phyloP scores from a whole-genome alignment of 2,797 vertebrate species.

The Lutjanus campechanus region DNA sequence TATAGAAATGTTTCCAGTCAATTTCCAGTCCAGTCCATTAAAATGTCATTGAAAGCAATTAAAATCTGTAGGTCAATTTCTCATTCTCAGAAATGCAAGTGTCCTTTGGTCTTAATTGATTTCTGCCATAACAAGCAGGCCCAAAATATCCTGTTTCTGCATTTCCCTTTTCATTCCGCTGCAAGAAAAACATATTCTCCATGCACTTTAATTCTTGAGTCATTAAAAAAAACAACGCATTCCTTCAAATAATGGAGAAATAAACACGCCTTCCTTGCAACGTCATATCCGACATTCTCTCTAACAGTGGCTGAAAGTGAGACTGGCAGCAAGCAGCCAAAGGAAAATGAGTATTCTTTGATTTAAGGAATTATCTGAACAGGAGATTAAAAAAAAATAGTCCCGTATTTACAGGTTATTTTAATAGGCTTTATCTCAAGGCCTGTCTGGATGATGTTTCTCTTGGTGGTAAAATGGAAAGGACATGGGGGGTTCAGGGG shows the following conservation, averaged over 20 bases:
- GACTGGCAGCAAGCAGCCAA: not conserved
- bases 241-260: not conserved
- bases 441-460: slow-evolving; percentile 40
- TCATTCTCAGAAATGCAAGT: slow-evolving; percentile 19
- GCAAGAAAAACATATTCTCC: not conserved
- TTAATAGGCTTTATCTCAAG: slow-evolving; percentile 17
- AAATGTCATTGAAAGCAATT: slow-evolving; percentile 37
- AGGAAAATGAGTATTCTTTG: not conserved
- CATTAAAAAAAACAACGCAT: not conserved
- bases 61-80: slow-evolving; percentile 20
- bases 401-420: not conserved
- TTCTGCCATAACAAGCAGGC: not conserved
- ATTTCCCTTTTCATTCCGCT: not conserved
- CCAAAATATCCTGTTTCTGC: not conserved
- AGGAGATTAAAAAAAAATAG: not conserved
- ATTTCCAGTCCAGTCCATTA: slow-evolving; percentile 23
- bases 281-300: slow-evolving; percentile 1
- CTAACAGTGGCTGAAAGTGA: not conserved
- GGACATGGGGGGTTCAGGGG: slow-evolving; percentile 56
- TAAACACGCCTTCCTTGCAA: not conserved
- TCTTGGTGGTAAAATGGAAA: slow-evolving; percentile 46
- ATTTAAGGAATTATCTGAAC: not conserved
- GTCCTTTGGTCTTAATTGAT: slow-evolving; percentile 15
- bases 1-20: slow-evolving; percentile 15
- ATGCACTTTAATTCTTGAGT: not conserved